phyloP scores from a whole-genome alignment of 2,797 vertebrate genomes.

The Channallabes apus region DNA sequence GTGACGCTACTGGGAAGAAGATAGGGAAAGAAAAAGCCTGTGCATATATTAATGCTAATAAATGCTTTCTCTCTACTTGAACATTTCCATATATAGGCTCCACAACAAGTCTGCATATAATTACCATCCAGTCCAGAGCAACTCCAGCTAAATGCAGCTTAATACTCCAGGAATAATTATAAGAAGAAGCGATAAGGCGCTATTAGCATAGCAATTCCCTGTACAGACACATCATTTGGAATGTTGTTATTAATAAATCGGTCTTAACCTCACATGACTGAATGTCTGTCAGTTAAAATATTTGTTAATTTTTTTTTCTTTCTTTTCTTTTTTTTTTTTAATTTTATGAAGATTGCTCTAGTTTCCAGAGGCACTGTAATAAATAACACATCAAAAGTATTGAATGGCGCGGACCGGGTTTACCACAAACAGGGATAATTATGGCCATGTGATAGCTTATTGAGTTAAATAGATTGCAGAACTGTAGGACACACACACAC shows the following conservation, averaged over 20 bases:
- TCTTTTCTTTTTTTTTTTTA: no score
- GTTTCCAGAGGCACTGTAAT: conserved; percentile 25
- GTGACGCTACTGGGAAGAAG: background rate
- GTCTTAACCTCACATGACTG: conserved; percentile 15
- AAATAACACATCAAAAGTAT: conserved; percentile 21
- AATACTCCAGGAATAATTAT: background rate
- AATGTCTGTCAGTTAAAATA: conserved; percentile 7
- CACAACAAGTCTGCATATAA: background rate
- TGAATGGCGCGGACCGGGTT: background rate
- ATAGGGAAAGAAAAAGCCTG: no score
- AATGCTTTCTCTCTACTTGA: background rate
- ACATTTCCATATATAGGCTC: background rate
- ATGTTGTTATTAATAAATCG: conserved; percentile 20
- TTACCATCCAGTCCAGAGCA: background rate
- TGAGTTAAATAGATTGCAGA: background rate
- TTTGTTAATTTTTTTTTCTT: background rate
- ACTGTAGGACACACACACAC: background rate
- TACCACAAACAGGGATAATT: conserved; percentile 12
- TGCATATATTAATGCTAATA: background rate
- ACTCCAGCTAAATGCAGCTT: background rate
- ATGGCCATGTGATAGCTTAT: background rate
- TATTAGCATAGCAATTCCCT: background rate
- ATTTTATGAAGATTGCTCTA: background rate
- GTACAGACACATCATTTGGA: background rate
- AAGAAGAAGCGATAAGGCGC: background rate